Percentiles rank a stretch among this genome's conserved stretches.
These are phyloP conservation scores for Drosophila ustulata DNA, from an alignment of 2,888 invertebrate genomes.

Conservation along the genomic window DNA sequence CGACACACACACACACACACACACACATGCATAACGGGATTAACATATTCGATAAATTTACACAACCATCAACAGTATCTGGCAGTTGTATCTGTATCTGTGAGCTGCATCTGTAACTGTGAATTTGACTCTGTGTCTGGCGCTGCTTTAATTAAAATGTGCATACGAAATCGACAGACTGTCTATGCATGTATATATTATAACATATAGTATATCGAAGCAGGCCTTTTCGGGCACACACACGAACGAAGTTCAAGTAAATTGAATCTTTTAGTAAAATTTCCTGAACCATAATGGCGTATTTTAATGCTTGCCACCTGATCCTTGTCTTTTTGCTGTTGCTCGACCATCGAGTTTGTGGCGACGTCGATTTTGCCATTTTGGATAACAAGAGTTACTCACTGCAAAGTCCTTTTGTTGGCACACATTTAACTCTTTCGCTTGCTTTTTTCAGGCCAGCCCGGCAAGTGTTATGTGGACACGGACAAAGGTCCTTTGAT, in stretches of 20 bases:
- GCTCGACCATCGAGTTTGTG: neutral
- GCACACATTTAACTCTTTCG: neutral
- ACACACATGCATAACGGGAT: conserved; percentile 54
- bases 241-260: conserved; percentile 41
- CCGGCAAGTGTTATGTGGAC: conserved; percentile 48
- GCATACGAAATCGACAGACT: conserved; percentile 55
- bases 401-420: neutral
- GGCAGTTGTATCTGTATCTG: conserved; percentile 22
- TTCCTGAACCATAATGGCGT: conserved; percentile 56
- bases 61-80: conserved; percentile 20
- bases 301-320: conserved; percentile 6
- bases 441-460: conserved; percentile 30
- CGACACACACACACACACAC: conserved; percentile 10
- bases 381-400: conserved; percentile 27
- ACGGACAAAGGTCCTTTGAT: conserved; percentile 7
- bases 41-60: conserved; percentile 70
- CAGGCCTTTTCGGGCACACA: conserved; percentile 38
- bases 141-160: conserved; percentile 71
- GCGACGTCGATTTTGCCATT: conserved; percentile 25
- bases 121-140: conserved; percentile 4
- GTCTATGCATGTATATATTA: neutral
- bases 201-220: conserved; percentile 24
- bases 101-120: conserved; percentile 18
- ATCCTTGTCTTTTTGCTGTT: conserved; percentile 28
- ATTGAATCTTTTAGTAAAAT: conserved; percentile 60